Conservation (phyloP, 2,797 vertebrate genomes). For the Hirundo rustica region DNA sequence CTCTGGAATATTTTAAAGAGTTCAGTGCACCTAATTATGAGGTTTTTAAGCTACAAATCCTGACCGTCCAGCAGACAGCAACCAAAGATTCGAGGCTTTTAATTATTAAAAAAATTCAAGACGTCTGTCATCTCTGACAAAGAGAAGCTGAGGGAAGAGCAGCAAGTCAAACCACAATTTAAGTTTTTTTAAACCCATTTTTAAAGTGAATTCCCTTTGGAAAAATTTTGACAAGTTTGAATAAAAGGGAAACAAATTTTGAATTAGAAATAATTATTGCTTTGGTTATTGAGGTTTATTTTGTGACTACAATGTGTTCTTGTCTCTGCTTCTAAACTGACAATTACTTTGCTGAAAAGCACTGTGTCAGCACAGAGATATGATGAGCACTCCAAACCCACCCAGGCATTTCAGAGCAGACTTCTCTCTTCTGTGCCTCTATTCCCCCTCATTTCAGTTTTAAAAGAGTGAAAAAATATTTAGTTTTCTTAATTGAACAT, state of each 20-base stretch:
- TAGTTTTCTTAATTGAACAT: neutral
- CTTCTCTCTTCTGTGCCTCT: neutral
- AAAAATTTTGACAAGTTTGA: neutral
- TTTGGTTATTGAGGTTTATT: neutral
- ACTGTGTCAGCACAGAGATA: neutral
- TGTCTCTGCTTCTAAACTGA: neutral
- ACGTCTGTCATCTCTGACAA: neutral
- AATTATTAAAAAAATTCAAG: conserved; percentile 17
- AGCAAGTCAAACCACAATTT: neutral
- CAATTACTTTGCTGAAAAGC: neutral
- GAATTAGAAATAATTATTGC: neutral
- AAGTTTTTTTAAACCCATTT: neutral
- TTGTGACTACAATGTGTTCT: neutral
- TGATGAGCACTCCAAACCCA: neutral
- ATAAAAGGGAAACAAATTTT: neutral
- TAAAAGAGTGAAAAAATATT: neutral
- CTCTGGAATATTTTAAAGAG: neutral
- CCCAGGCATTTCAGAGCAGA: neutral
- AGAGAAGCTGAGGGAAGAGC: neutral
- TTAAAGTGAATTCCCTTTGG: neutral
- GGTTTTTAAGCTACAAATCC: neutral
- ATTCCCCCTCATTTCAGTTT: neutral
- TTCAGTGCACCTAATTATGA: neutral
- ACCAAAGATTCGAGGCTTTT: neutral
- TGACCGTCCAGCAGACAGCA: conserved; percentile 21